These are phyloP conservation scores for Protula sp. DNA, from an alignment of 2,888 invertebrate species.

Conservation along the genomic window DNA sequence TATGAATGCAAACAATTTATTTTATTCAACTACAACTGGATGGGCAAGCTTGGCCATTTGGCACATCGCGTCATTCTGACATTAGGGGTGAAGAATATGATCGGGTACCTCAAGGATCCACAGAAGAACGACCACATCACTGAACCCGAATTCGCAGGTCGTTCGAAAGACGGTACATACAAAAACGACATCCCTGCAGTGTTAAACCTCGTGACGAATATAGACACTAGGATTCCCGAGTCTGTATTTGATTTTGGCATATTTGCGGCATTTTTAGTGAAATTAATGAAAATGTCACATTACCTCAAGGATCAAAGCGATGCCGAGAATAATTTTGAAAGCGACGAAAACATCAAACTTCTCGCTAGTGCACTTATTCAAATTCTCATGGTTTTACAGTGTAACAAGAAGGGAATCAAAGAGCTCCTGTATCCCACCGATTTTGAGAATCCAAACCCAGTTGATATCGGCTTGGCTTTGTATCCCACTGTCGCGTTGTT, in stretches of 20 bases:
- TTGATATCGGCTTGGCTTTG: constrained; percentile 70
- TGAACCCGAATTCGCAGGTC: neutral
- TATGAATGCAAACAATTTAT: constrained; percentile 18
- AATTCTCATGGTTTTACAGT: constrained; percentile 74
- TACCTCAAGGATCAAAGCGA: constrained; percentile 16
- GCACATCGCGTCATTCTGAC: constrained; percentile 15
- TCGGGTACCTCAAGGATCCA: constrained; percentile 1
- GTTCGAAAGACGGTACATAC: constrained; percentile 34
- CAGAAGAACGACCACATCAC: neutral
- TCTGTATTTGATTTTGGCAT: constrained; percentile 66
- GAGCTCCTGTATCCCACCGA: constrained; percentile 52
- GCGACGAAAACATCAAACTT: constrained; percentile 1
- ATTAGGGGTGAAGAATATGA: constrained; percentile 6
- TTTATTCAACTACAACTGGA: constrained; percentile 12
- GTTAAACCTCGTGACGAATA: constrained; percentile 68
- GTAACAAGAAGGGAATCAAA: constrained; percentile 73
- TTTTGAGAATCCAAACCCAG: constrained; percentile 46
- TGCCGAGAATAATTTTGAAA: neutral
- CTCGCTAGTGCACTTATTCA: constrained; percentile 68
- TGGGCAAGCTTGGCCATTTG: constrained; percentile 20
- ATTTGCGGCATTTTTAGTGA: constrained; percentile 45
- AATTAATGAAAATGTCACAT: constrained; percentile 32
- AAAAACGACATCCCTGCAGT: constrained; percentile 59
- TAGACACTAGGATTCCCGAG: constrained; percentile 60
- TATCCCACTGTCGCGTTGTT: constrained; percentile 81